phyloP scores from a whole-genome alignment of 1,140 invertebrate genomes.

The Spodoptera litura region DNA sequence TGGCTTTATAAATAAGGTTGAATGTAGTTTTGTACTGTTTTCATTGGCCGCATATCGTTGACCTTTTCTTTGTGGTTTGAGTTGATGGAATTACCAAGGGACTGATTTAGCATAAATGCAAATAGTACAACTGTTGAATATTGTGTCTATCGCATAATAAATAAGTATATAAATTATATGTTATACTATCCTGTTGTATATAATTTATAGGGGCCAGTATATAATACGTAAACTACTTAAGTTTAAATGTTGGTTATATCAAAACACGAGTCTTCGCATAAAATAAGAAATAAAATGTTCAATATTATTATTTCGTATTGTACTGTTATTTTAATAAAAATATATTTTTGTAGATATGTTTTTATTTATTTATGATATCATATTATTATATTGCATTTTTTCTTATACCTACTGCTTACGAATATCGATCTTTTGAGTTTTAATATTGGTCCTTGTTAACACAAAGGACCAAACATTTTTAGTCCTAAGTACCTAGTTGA shows the following conservation, averaged over 20 bases:
- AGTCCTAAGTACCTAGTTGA: no score
- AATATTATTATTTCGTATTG: slow-evolving; percentile 23
- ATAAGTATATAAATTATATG: background rate
- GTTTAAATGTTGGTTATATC: background rate
- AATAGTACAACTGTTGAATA: slow-evolving; percentile 8
- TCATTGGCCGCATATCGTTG: background rate
- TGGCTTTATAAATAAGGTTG: no score
- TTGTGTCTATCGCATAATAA: background rate
- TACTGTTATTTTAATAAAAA: slow-evolving; percentile 33
- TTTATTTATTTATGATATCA: slow-evolving; percentile 1
- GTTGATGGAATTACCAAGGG: background rate
- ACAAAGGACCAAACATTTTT: no score
- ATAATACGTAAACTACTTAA: background rate
- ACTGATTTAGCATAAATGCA: slow-evolving; percentile 17
- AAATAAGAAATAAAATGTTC: background rate
- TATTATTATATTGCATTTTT: background rate
- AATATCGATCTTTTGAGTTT: no score
- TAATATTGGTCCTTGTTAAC: no score
- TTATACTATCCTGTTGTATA: background rate
- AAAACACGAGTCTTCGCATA: slow-evolving; percentile 12
- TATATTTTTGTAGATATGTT: slow-evolving; percentile 29
- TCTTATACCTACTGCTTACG: no score
- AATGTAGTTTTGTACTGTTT: background rate
- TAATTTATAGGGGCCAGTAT: no score
- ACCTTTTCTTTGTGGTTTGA: background rate